These are phyloP conservation scores for Phocides pigmalion DNA, from an alignment of 1,140 invertebrate genomes.

Conservation along the genomic window DNA sequence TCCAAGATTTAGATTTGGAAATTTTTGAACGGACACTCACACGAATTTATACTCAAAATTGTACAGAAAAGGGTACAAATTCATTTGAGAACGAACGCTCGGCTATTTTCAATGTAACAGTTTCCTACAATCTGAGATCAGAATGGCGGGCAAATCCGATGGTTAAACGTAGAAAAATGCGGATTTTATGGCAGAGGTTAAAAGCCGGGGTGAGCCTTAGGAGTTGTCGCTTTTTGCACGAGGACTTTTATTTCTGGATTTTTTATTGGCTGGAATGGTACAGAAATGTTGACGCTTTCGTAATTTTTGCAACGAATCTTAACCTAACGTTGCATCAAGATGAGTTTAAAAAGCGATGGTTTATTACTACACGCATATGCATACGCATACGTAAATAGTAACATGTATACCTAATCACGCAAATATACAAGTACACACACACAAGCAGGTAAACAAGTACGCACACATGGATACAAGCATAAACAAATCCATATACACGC, in stretches of 20 bases:
- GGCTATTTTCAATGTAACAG: conserved; percentile 58
- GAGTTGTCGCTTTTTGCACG: conserved; percentile 34
- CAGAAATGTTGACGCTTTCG: conserved; percentile 27
- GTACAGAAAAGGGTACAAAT: conserved; percentile 15
- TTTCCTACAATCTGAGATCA: conserved; percentile 62
- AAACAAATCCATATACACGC: no score
- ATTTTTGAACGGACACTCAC: background rate
- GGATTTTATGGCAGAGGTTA: conserved; percentile 61
- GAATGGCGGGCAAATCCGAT: conserved; percentile 54
- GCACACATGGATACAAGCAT: no score
- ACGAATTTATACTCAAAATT: conserved; percentile 3
- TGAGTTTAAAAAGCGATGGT: background rate
- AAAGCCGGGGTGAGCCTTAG: conserved; percentile 48
- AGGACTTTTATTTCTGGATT: conserved; percentile 32
- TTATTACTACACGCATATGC: no score
- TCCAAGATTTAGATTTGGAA: conserved; percentile 26
- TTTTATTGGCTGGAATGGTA: conserved; percentile 27
- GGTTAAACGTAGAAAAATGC: conserved; percentile 54
- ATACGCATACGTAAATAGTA: no score
- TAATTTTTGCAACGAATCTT: conserved; percentile 13
- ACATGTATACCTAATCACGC: no score
- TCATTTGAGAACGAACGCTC: conserved; percentile 24
- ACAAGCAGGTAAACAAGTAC: no score
- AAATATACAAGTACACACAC: no score
- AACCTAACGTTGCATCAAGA: background rate